A percentile compares a stretch with the other conserved stretches of the same genome.
Conservation (phyloP, 2,888 invertebrate species). For the Oxyteleia sp. region DNA sequence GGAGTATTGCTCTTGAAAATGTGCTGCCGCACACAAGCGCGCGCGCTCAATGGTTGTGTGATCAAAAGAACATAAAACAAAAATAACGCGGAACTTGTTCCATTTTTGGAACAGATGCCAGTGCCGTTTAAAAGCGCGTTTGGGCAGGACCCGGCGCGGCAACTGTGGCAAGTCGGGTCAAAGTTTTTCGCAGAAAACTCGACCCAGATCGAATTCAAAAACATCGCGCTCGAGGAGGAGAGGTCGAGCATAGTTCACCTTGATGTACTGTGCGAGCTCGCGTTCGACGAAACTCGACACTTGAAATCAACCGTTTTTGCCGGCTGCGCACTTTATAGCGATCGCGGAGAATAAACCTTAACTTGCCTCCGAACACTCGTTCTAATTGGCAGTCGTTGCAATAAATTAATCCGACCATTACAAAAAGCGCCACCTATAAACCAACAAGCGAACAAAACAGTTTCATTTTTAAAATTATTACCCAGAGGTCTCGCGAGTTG, state of each 20-base stretch:
- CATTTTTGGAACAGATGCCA: conserved; percentile 43
- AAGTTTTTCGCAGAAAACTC: conserved; percentile 15
- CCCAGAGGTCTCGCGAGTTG: neutral
- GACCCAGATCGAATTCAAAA: conserved; percentile 50
- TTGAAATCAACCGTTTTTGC: conserved; percentile 44
- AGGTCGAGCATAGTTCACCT: conserved; percentile 22
- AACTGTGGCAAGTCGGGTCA: neutral
- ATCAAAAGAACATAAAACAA: conserved; percentile 55
- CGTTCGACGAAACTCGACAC: conserved; percentile 29
- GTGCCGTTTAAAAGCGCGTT: conserved; percentile 41
- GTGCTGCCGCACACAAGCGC: neutral
- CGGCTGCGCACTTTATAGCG: conserved; percentile 34
- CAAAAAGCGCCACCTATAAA: conserved; percentile 43
- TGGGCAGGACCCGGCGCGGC: neutral
- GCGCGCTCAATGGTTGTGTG: neutral
- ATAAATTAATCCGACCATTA: conserved; percentile 45
- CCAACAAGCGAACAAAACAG: conserved; percentile 31
- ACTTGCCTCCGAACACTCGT: conserved; percentile 38
- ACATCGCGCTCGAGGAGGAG: conserved; percentile 19
- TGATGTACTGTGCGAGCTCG: conserved; percentile 32
- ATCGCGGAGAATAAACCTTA: conserved; percentile 28
- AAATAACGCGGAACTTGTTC: conserved; percentile 23
- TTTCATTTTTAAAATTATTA: conserved; percentile 37
- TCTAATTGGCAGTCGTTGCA: conserved; percentile 51
- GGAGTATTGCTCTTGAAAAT: conserved; percentile 44